Evolutionary conservation across 2,113 vertebrate species (phyloP), one percentile per base, ranked within the genome.

Genomic region (Prietella phreatophila): DNA sequence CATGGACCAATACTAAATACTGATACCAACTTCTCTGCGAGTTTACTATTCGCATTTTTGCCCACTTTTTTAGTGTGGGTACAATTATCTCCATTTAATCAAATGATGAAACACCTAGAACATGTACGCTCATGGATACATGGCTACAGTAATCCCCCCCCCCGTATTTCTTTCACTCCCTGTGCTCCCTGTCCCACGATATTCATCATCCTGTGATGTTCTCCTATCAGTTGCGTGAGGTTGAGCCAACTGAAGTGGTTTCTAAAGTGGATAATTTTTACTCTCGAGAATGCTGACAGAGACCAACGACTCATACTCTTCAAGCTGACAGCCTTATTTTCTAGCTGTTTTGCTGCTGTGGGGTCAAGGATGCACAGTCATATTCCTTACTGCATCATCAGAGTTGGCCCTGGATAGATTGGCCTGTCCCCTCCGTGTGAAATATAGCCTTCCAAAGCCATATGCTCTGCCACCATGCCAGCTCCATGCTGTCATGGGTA

Each of bases 241-340:
- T 90, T 83, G 69, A 69, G 87, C 89, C 88, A 85, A 87, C 89
- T 65, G 85, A 61, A 85, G 82, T 17, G 11, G 56, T 87, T 92
- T 93, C 89, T 92, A 92, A 93, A 94, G 93, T 93, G 93, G 90
- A 90, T 94, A 91, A 86, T 87, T 88, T 86, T 86, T 87, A 25
- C 89, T 84, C 61, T 33, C 30, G 33, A 86, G 76, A 81, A 60
- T 67, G 60, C 90, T 89, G 92, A 89, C 91, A 89, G 83, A 85
- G 86, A 89, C 92, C 93, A 92, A 92, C 91, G 91, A 92, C 91
- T 89, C 90, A 87, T 90, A 92, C 93, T 93, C 93, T 93, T 93
- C 93, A 94, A 93, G 88, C 85, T 90, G 92, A 94, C 93, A 92
- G 90, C 90, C 93, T 94, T 91, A 94, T 96, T 94, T 94, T 94